Evolutionary conservation across 2,888 invertebrate genomes (phyloP), one percentile per base, ranked within the genome.

Genomic region (Drosophila formosana): DNA sequence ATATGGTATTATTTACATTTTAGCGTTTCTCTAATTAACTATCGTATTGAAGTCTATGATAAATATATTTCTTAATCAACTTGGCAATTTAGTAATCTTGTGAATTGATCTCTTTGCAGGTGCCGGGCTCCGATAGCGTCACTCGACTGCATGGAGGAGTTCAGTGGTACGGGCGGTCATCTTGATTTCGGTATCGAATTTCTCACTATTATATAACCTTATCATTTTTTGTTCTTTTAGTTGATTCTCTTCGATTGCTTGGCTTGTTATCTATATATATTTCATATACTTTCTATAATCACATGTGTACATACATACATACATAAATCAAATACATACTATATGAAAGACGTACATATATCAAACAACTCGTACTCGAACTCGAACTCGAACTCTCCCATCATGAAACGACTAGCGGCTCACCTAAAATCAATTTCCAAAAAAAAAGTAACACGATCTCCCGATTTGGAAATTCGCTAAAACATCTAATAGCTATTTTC

Each of bases 111-210:
- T 28, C 28, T 28, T 91, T 93, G 25, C 93, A 96, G 97, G 95
- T 97, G 97, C 94, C 96, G 97, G 91, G 97, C 97, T 88, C 97
- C 97, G 86, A 97, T 97, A 93, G 97, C 97, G 86, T 97, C 97
- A 91, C 94, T 97, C 92, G 97, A 97, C 94, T 97, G 97, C 93
- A 97, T 97, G 97, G 97, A 97, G 94, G 97, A 97, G 94, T 97
- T 97, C 94, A 96, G 96, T 93, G 96, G 94, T 90, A 93, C 94
- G 88, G 93, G 93, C 82, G 93, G 93, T 88, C 93, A 92, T 90
- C 92, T 93, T 91, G 93, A 93, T 92, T 93, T 93, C 91, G 93
- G 92, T 93, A 93, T 92, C 92, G 83, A 90, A 89, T 83, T 85
- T 86, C 79, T 88, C 87, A 89, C 82, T 88, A 89, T 86, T 87